These are phyloP conservation scores for Synergus japonicus DNA, from an alignment of 2,888 invertebrate species.

Conservation along the genomic window DNA sequence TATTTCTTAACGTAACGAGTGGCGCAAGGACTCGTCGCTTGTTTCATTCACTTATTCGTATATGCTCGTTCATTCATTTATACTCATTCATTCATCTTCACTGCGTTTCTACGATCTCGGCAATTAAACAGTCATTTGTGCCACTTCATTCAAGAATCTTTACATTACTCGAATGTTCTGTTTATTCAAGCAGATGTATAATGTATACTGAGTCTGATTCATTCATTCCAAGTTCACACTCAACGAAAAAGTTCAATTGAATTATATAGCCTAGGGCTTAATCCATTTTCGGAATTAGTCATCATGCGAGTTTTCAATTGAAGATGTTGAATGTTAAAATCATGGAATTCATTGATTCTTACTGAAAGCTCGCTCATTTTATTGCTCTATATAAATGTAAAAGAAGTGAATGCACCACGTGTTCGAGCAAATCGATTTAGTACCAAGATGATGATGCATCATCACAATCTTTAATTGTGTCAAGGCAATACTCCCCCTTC, in stretches of 20 bases:
- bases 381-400: neutral
- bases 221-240: neutral
- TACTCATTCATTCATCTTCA: slow-evolving; percentile 46
- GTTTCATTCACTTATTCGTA: slow-evolving; percentile 50
- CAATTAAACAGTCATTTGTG: slow-evolving; percentile 53
- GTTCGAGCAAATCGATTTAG: slow-evolving; percentile 36
- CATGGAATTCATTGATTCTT: neutral
- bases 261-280: neutral
- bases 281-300: neutral
- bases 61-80: slow-evolving; percentile 45
- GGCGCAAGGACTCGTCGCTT: slow-evolving; percentile 25
- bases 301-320: neutral
- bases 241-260: neutral
- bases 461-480: slow-evolving; percentile 59
- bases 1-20: slow-evolving; percentile 52
- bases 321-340: neutral
- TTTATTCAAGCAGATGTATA: slow-evolving; percentile 11
- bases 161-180: slow-evolving; percentile 38
- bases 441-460: slow-evolving; percentile 52
- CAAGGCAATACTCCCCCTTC: slow-evolving; percentile 53
- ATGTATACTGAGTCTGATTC: slow-evolving; percentile 13
- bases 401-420: slow-evolving; percentile 8
- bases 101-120: slow-evolving; percentile 52
- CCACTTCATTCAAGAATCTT: slow-evolving; percentile 56
- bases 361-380: neutral